Conservation (phyloP, 1,140 invertebrate species). For the Pissodes strobi region DNA sequence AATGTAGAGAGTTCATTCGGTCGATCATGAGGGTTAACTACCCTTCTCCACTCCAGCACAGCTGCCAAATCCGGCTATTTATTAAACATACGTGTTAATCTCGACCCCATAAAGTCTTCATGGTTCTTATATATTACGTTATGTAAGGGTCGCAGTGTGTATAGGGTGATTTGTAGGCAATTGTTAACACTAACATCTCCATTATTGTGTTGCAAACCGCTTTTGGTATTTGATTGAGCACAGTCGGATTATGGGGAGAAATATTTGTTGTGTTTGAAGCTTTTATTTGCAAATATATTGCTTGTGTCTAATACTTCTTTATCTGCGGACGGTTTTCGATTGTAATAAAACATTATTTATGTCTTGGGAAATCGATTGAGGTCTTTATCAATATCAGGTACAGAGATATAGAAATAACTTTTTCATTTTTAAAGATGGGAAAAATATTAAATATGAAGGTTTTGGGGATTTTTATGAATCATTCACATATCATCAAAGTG, state of each 20-base stretch:
- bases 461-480: too few species aligned
- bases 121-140: constrained; percentile 35
- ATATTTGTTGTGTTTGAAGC: constrained; percentile 34
- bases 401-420: too few species aligned
- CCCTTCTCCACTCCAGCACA: constrained; percentile 42
- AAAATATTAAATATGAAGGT: too few species aligned
- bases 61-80: constrained; percentile 53
- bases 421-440: too few species aligned
- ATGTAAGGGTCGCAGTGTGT: constrained; percentile 25
- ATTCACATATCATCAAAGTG: too few species aligned
- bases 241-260: constrained; percentile 39
- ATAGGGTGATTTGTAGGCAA: constrained; percentile 44
- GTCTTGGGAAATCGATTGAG: not conserved
- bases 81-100: constrained; percentile 55
- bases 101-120: constrained; percentile 36
- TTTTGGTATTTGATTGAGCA: constrained; percentile 46
- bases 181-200: constrained; percentile 45
- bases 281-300: constrained; percentile 33
- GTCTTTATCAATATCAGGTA: constrained; percentile 1
- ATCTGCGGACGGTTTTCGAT: constrained; percentile 8
- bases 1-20: constrained; percentile 3
- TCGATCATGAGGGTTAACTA: constrained; percentile 38
- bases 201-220: constrained; percentile 41
- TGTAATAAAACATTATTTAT: constrained; percentile 10
- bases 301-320: constrained; percentile 25